Evolutionary conservation across 2,797 vertebrate genomes (phyloP).

Genomic region (Cynopterus sphinx): DNA sequence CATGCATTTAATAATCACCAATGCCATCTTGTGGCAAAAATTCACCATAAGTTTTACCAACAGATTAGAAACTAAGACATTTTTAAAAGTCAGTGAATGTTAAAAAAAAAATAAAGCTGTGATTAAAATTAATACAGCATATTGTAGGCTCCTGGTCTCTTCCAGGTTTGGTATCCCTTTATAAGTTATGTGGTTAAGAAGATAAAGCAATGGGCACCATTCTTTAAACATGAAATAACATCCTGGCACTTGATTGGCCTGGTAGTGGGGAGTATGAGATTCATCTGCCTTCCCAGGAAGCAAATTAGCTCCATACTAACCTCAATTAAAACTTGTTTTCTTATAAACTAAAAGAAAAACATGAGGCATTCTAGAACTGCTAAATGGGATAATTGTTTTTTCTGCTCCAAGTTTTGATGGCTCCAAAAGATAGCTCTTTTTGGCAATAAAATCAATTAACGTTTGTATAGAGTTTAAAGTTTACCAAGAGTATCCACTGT

Average conservation of each 20-base stretch:
- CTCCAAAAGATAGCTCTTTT: slow-evolving; percentile 22
- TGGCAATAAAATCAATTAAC: slow-evolving; percentile 46
- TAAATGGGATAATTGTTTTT: slow-evolving; percentile 55
- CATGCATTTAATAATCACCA: slow-evolving; percentile 67
- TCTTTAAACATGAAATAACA: slow-evolving; percentile 58
- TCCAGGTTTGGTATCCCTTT: background rate
- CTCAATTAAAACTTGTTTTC: slow-evolving; percentile 44
- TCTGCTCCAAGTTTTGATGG: slow-evolving; percentile 46
- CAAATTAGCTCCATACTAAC: slow-evolving; percentile 42
- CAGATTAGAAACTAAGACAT: slow-evolving; percentile 22
- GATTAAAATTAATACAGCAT: background rate
- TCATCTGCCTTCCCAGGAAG: slow-evolving; percentile 43
- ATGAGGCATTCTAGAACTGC: slow-evolving; percentile 3
- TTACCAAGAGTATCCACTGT: slow-evolving; percentile 20
- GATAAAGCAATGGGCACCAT: slow-evolving; percentile 32
- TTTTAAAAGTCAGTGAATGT: slow-evolving; percentile 9
- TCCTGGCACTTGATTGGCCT: slow-evolving; percentile 7
- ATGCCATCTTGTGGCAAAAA: slow-evolving; percentile 71
- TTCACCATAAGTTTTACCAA: slow-evolving; percentile 59
- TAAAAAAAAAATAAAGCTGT: slow-evolving; percentile 36
- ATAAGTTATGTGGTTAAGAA: background rate
- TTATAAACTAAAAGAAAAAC: slow-evolving; percentile 45
- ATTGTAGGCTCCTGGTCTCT: background rate
- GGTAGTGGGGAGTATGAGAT: background rate
- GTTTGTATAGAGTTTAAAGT: slow-evolving; percentile 10